A percentile compares a stretch with the other conserved stretches of the same genome.
phyloP scores from a whole-genome alignment of 1,140 invertebrate species.

The Drosophila kepulauana region DNA sequence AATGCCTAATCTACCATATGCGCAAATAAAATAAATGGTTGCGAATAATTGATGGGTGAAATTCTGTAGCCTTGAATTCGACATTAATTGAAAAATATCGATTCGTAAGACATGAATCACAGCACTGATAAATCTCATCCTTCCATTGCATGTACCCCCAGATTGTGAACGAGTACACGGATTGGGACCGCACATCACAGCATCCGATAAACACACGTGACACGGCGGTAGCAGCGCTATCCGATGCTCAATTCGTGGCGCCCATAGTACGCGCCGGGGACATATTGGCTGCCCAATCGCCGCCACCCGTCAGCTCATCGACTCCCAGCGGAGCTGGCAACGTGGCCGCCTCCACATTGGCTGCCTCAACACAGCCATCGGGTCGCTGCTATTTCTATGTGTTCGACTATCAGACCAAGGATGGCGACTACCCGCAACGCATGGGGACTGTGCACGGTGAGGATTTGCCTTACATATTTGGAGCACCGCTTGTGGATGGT shows the following conservation, averaged over 20 bases:
- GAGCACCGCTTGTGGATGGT: constrained; percentile 91
- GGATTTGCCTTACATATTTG: constrained; percentile 96
- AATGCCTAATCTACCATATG: not conserved
- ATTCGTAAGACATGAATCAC: not conserved
- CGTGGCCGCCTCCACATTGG: constrained; percentile 70
- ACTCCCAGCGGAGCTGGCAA: constrained; percentile 63
- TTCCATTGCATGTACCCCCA: constrained; percentile 42
- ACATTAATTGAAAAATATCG: not conserved
- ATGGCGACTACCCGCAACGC: constrained; percentile 94
- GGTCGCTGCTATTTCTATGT: constrained; percentile 95
- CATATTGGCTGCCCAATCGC: constrained; percentile 88
- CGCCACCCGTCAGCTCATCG: constrained; percentile 78
- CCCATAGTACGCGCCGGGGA: constrained; percentile 94
- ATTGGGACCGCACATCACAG: constrained; percentile 96
- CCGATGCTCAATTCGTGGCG: constrained; percentile 96
- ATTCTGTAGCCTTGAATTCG: not conserved
- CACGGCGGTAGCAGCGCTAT: constrained; percentile 95
- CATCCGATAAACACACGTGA: constrained; percentile 97
- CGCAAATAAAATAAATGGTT: not conserved
- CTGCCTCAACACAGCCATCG: constrained; percentile 84
- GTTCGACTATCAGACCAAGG: constrained; percentile 96
- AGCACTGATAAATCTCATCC: not conserved
- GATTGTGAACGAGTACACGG: constrained; percentile 98
- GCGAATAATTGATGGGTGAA: not conserved
- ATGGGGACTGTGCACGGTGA: constrained; percentile 96